Evolutionary conservation across 2,797 vertebrate genomes (phyloP).

Genomic region (Neosilurus hyrtlii): DNA sequence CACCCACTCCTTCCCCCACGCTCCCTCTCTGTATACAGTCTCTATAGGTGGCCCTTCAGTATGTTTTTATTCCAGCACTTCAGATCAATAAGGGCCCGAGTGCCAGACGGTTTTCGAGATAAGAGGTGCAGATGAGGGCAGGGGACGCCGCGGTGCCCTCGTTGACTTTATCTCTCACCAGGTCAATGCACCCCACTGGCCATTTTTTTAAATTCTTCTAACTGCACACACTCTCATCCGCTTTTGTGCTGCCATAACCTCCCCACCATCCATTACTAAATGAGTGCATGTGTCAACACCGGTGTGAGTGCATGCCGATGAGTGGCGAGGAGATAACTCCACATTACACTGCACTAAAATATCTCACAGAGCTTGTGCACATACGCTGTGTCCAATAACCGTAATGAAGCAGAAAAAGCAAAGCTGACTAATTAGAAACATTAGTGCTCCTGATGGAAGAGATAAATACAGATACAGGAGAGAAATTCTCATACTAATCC

Average conservation of each 20-base stretch:
- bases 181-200: slow-evolving; percentile 42
- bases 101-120: slow-evolving; percentile 50
- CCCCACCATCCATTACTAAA: slow-evolving; percentile 1
- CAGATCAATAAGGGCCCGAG: slow-evolving; percentile 47
- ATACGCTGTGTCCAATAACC: slow-evolving; percentile 44
- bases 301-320: background rate
- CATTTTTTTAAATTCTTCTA: slow-evolving; percentile 33
- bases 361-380: slow-evolving; percentile 25
- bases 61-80: slow-evolving; percentile 41
- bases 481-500: slow-evolving; percentile 51
- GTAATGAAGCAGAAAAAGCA: slow-evolving; percentile 55
- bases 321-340: slow-evolving; percentile 9
- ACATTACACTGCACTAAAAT: background rate
- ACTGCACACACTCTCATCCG: background rate
- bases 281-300: background rate
- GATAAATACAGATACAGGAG: slow-evolving; percentile 54
- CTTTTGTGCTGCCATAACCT: background rate
- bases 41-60: slow-evolving; percentile 45
- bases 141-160: slow-evolving; percentile 23
- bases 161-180: slow-evolving; percentile 46
- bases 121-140: slow-evolving; percentile 49
- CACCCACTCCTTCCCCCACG: background rate
- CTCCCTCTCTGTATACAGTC: slow-evolving; percentile 6
- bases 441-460: slow-evolving; percentile 47
- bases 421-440: slow-evolving; percentile 58